phyloP scores from a whole-genome alignment of 2,113 vertebrate species.

The Holacanthus passer region DNA sequence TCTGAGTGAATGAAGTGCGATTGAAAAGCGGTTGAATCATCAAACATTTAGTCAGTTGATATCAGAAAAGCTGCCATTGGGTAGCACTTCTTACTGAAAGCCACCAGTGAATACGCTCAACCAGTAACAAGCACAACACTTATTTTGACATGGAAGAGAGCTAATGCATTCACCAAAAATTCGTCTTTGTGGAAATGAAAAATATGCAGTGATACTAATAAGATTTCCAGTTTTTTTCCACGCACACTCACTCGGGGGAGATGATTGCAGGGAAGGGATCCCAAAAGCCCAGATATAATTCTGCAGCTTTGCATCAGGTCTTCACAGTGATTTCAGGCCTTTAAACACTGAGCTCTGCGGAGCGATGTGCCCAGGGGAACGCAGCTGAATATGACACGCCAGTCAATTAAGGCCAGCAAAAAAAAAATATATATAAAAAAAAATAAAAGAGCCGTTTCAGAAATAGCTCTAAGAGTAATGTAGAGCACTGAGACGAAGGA shows the following conservation, averaged over 20 bases:
- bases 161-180: slow-evolving; percentile 31
- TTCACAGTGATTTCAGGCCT: slow-evolving; percentile 54
- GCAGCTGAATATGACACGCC: slow-evolving; percentile 51
- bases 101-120: slow-evolving; percentile 33
- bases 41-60: slow-evolving; percentile 46
- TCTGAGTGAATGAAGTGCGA: slow-evolving; percentile 34
- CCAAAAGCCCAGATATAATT: slow-evolving; percentile 61
- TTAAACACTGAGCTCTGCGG: slow-evolving; percentile 36
- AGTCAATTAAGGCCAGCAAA: slow-evolving; percentile 59
- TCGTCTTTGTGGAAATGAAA: slow-evolving; percentile 16
- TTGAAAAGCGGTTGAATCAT: slow-evolving; percentile 41
- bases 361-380: slow-evolving; percentile 37
- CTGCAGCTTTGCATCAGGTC: slow-evolving; percentile 51
- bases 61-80: slow-evolving; percentile 38
- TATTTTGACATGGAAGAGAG: slow-evolving; percentile 23
- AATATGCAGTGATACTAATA: slow-evolving; percentile 30
- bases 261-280: slow-evolving; percentile 51
- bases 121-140: slow-evolving; percentile 28
- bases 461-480: slow-evolving; percentile 49
- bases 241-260: slow-evolving; percentile 32
- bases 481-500: slow-evolving; percentile 11
- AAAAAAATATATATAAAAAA: slow-evolving; percentile 5
- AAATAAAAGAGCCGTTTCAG: slow-evolving; percentile 10
- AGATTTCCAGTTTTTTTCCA: slow-evolving; percentile 9
- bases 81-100: slow-evolving; percentile 35